A percentile compares a stretch with the other conserved stretches of the same genome.
These are phyloP conservation scores for Leptura quadrifasciata DNA, from an alignment of 2,888 invertebrate species.

Conservation along the genomic window DNA sequence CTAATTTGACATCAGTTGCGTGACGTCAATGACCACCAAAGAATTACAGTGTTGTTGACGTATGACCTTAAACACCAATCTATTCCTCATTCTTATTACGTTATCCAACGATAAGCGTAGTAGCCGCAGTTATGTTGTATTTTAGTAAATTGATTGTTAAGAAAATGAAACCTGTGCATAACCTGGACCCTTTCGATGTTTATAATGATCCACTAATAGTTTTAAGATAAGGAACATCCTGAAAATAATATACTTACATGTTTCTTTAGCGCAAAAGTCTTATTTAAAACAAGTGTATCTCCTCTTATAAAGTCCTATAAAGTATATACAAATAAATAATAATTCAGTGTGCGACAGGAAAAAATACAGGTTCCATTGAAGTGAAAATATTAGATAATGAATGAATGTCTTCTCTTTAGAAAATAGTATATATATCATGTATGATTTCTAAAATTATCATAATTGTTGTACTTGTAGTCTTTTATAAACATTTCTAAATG, in stretches of 20 bases:
- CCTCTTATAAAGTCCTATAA: neutral
- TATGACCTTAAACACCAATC: no score
- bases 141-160: no score
- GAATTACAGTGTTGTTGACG: no score
- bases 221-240: neutral
- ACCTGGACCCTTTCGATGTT: neutral
- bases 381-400: no score
- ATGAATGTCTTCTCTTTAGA: no score
- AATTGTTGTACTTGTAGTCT: neutral
- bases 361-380: no score
- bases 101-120: no score
- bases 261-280: neutral
- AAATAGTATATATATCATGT: no score
- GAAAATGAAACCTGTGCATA: neutral
- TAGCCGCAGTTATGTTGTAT: no score
- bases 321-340: neutral
- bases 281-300: neutral
- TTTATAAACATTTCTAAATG: conserved; percentile 52
- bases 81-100: no score
- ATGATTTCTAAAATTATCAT: neutral
- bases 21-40: no score
- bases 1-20: no score
- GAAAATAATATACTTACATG: neutral
- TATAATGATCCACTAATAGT: neutral
- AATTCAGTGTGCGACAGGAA: neutral